phyloP scores from a whole-genome alignment of 2,113 vertebrate genomes.

The Bagarius yarrelli region DNA sequence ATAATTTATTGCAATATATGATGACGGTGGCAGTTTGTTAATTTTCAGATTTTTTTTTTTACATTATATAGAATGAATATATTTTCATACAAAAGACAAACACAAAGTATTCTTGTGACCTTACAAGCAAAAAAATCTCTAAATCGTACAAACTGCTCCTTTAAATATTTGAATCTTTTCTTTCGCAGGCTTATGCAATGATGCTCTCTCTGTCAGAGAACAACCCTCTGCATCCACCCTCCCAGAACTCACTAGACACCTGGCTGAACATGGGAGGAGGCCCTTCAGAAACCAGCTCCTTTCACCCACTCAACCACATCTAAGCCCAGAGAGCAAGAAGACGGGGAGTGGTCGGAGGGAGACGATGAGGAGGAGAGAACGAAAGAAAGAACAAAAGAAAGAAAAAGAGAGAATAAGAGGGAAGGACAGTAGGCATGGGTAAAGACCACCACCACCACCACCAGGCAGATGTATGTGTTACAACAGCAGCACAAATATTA shows the following conservation, averaged over 20 bases:
- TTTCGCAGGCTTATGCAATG: conserved; percentile 96
- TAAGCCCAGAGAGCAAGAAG: conserved; percentile 68
- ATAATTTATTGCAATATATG: neutral
- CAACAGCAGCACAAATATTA: conserved; percentile 30
- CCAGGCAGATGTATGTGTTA: conserved; percentile 35
- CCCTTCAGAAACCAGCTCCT: conserved; percentile 86
- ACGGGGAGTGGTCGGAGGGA: conserved; percentile 61
- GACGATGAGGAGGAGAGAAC: conserved; percentile 50
- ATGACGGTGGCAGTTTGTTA: neutral
- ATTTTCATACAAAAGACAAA: no score
- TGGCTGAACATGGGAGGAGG: conserved; percentile 95
- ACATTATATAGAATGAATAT: neutral
- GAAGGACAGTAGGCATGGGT: conserved; percentile 35
- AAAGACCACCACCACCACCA: conserved; percentile 54
- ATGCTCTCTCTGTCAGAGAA: conserved; percentile 99
- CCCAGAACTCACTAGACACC: conserved; percentile 95
- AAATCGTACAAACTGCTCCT: conserved; percentile 2
- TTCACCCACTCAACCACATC: conserved; percentile 96
- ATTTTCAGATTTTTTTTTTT: conserved; percentile 3
- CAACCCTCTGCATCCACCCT: conserved; percentile 85
- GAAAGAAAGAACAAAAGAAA: conserved; percentile 53
- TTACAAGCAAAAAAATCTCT: neutral
- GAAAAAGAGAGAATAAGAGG: conserved; percentile 40
- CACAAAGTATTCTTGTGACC: no score
- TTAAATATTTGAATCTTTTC: neutral